Evolutionary conservation across 1,140 invertebrate species (phyloP), one percentile per base, ranked within the genome.

Genomic region (Platyura marginata): DNA sequence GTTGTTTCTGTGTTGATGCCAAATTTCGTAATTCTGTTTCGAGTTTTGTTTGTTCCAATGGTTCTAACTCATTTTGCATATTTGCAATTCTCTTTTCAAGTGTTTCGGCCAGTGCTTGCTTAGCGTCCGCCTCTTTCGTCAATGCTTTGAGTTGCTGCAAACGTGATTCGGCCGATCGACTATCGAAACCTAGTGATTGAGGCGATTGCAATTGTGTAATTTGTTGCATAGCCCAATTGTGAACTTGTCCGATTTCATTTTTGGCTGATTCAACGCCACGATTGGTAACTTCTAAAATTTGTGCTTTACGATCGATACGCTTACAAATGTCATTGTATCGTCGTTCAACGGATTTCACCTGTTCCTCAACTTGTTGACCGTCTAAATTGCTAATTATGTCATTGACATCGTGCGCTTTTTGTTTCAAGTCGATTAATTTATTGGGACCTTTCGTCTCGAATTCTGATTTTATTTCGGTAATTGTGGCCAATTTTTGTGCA

Each of bases 361-460:
- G 81, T 55, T 93, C 89, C 56, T 92, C 86, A 16, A 93, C 78
- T 60, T 92, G 84, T 49, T 92, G 86, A 0, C 79, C 79, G 59
- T 93, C 90, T 33, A 87, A 62, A 59, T 83, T 87, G 56, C 81
- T 87, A 2, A 87, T 79, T 25, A 84, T 72, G 43, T 81, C 77
- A 40, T 76, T 79, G 21, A 87, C 79, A 58, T 79, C 66, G 9
- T 71, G 59, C 1, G 75, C 80, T 21, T 81, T 65, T 35, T 64
- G 61, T 49, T 79, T 81, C 0, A 85, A 68, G 45, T 75, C 71
- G 19, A 74, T 71, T 21, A 81, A 58, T 50, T 71, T 75, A 16
- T 70, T 68, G 51, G 79, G 72, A 8, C 78, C 76, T 49, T 75
- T 66, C 45, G 69, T 67, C 44, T 80, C 74, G 49, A 81, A 83